Base-by-base conservation (phyloP, 2,797 vertebrate genomes). In the Sebastes hubbsi region DNA sequence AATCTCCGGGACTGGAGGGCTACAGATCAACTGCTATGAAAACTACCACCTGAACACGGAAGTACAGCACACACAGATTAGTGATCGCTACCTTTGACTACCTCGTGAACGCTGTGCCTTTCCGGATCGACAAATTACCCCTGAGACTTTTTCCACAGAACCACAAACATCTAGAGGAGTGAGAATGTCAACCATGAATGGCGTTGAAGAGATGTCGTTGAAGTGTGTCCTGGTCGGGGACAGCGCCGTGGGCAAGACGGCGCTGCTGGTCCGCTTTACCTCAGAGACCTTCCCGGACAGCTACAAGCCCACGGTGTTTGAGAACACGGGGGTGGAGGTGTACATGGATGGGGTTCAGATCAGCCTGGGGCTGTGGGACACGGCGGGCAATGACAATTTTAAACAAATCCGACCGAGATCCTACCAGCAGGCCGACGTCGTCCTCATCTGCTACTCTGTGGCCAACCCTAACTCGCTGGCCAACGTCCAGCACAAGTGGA, bases 181-280 rank as follows among this genome's bases (percentile, higher is more conserved):
- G 55, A 78, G 18, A 38, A 25, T 14, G 24, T 30, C 49, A 58
- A 72, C 69, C 65, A 95, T 95, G 95, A 92, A 91, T 10, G 84
- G 62, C 20, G 0, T 80, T 22, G 3, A 58, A 1, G 97, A 97
- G 89, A 97, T 96, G 82, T 97, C 98, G 1, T 87, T 99, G 81
- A 99, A 99, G 86, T 99, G 98, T 0, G 99, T 99, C 52, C 88
- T 99, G 84, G 98, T 99, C 2, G 99, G 99, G 20, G 98, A 99
- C 94, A 95, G 95, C 0, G 97, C 97, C 0, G 98, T 99, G 36
- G 99, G 99, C 4, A 99, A 99, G 90, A 99, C 98, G 0, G 96
- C 98, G 1, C 94, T 99, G 25, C 86, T 99, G 88, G 97, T 99
- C 42, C 97, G 98, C 79, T 99, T 99, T 90, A 98, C 98, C 34